phyloP scores from a whole-genome alignment of 2,888 invertebrate genomes.

The Helicoverpa assulta region DNA sequence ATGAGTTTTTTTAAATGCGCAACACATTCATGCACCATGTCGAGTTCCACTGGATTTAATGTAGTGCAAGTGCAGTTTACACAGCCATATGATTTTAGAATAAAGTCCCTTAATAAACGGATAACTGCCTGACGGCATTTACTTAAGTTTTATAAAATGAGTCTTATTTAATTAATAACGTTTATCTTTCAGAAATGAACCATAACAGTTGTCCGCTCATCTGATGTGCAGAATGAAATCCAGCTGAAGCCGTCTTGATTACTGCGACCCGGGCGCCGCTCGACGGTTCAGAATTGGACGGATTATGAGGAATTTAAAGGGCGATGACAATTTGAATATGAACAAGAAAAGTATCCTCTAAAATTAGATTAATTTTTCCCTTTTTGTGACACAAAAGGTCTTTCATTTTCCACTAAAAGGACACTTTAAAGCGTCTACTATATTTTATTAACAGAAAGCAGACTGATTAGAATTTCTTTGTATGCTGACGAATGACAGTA shows the following conservation, averaged over 20 bases:
- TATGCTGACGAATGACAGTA: constrained; percentile 69
- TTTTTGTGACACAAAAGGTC: constrained; percentile 60
- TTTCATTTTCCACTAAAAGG: constrained; percentile 64
- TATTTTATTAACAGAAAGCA: constrained; percentile 59
- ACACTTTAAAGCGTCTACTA: constrained; percentile 58
- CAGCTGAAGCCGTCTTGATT: constrained; percentile 88
- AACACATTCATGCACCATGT: constrained; percentile 85
- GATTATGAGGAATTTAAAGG: constrained; percentile 90
- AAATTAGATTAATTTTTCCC: constrained; percentile 80
- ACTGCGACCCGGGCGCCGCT: constrained; percentile 83
- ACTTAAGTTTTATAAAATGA: constrained; percentile 53
- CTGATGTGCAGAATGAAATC: constrained; percentile 84
- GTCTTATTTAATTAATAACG: constrained; percentile 60
- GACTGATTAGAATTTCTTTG: constrained; percentile 76
- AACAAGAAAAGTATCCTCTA: constrained; percentile 82
- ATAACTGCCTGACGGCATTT: constrained; percentile 29
- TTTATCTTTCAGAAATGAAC: constrained; percentile 71
- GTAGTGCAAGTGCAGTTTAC: constrained; percentile 75
- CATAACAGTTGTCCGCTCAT: constrained; percentile 74
- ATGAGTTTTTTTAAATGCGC: constrained; percentile 89
- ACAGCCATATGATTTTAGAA: constrained; percentile 63
- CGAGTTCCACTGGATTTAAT: constrained; percentile 80
- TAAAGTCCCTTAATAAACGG: constrained; percentile 50
- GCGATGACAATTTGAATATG: constrained; percentile 89
- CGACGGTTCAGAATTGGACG: constrained; percentile 88